Percentiles rank a stretch among this genome's conserved stretches.
Conservation (phyloP, 64 coral and sea anemone species). For the Montipora cactus region DNA sequence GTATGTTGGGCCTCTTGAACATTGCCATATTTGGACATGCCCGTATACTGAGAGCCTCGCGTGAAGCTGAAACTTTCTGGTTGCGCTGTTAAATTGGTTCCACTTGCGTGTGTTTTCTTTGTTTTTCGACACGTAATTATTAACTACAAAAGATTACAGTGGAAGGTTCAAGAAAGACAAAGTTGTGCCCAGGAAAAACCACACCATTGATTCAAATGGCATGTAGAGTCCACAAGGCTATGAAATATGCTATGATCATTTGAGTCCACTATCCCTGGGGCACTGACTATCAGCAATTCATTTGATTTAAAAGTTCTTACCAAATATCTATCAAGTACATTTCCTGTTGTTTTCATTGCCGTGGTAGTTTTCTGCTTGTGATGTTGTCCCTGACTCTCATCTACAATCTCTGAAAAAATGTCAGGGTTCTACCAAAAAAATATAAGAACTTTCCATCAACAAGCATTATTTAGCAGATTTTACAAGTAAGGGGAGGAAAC, state of each 20-base stretch:
- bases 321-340: constrained; percentile 75
- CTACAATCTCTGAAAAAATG: not conserved
- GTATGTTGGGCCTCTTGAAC: too few species aligned
- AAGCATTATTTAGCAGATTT: not conserved
- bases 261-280: too few species aligned
- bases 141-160: too few species aligned
- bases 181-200: too few species aligned
- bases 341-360: not conserved
- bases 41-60: too few species aligned
- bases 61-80: not conserved
- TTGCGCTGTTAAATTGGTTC: not conserved
- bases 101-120: not conserved
- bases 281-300: too few species aligned
- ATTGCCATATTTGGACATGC: too few species aligned
- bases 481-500: not conserved
- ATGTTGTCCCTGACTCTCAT: not conserved
- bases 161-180: too few species aligned
- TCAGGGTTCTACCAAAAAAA: not conserved
- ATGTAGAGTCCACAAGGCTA: too few species aligned
- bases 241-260: too few species aligned
- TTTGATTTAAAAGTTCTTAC: not conserved
- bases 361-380: not conserved
- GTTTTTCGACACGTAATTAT: too few species aligned
- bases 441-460: not conserved
- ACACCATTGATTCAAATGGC: too few species aligned